These are phyloP conservation scores for Butastur rufipennis DNA, from an alignment of 2,113 vertebrate genomes.

Conservation along the genomic window DNA sequence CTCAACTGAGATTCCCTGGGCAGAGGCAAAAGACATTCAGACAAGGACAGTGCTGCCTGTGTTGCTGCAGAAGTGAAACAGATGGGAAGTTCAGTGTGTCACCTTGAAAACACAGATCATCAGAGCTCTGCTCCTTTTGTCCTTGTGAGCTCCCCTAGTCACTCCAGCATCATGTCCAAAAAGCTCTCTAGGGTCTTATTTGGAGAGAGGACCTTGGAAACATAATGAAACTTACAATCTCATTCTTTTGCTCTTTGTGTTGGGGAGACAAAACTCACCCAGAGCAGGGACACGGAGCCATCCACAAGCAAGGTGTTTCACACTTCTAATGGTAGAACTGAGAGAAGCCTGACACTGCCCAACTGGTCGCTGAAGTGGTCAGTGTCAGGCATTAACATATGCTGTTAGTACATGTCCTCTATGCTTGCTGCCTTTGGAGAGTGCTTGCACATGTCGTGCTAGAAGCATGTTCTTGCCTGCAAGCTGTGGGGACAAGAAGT, in stretches of 20 bases:
- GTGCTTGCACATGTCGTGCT: background rate
- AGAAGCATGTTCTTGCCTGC: background rate
- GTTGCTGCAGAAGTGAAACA: conserved; percentile 26
- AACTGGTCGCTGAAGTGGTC: fast-evolving
- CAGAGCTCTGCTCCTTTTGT: background rate
- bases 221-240: fast-evolving
- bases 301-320: background rate
- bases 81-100: conserved; percentile 53
- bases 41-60: background rate
- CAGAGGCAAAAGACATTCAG: conserved; percentile 32
- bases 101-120: conserved; percentile 36
- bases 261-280: background rate
- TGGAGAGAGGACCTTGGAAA: background rate
- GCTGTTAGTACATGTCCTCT: background rate
- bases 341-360: background rate
- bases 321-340: background rate
- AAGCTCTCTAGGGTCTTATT: background rate
- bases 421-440: background rate
- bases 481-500: background rate
- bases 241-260: background rate
- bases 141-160: background rate
- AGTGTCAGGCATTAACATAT: background rate
- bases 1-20: conserved; percentile 41
- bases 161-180: background rate
- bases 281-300: background rate